A percentile compares a stretch with the other conserved stretches of the same genome.
phyloP scores from a whole-genome alignment of 2,888 invertebrate species.

The Drosophila paranaensis region DNA sequence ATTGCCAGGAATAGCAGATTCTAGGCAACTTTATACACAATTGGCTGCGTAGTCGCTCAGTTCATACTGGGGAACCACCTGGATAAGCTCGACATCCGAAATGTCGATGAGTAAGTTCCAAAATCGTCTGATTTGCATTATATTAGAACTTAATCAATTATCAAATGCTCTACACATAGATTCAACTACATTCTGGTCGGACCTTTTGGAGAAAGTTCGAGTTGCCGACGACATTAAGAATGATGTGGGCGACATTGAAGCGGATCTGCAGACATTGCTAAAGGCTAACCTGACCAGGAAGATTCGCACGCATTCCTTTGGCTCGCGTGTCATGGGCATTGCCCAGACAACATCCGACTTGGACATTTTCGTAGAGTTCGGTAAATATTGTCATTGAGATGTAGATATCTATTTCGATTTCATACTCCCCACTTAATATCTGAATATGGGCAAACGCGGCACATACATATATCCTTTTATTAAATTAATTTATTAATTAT shows the following conservation, averaged over 20 bases:
- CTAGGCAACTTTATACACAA: no score
- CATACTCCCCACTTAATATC: no score
- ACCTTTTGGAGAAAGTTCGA: neutral
- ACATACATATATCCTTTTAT: no score
- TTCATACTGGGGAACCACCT: neutral
- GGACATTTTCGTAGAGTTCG: constrained; percentile 26
- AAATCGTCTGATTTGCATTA: neutral
- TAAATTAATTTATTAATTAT: no score
- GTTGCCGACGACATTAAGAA: constrained; percentile 2
- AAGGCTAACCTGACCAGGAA: neutral
- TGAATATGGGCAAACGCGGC: no score
- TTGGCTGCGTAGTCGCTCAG: neutral
- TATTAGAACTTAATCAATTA: neutral
- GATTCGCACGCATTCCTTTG: constrained; percentile 16
- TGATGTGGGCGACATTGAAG: neutral
- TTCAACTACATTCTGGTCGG: constrained; percentile 5
- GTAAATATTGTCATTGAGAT: constrained; percentile 9
- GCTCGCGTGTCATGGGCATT: constrained; percentile 28
- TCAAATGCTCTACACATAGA: neutral
- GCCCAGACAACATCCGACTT: constrained; percentile 15
- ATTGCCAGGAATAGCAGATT: neutral
- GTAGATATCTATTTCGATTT: no score
- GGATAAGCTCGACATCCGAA: neutral
- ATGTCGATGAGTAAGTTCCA: constrained; percentile 25
- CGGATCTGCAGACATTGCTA: constrained; percentile 9